Conservation (phyloP, 2,113 vertebrate genomes). For the Coturnix japonica region DNA sequence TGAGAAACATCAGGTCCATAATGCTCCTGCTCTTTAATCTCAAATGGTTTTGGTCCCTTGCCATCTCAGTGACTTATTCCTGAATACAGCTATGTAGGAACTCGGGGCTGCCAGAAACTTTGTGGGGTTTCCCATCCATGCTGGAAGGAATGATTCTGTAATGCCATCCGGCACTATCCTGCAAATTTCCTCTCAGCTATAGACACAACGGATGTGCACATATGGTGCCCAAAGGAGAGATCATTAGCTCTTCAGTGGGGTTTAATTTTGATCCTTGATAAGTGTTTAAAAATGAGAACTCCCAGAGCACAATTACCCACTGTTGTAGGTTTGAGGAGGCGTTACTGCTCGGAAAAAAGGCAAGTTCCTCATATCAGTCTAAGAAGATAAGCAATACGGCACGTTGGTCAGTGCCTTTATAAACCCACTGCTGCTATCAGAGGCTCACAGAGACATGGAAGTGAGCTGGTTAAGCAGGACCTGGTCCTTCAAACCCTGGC, state of each 20-base stretch:
- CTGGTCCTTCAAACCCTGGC: background rate
- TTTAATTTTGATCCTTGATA: constrained; percentile 59
- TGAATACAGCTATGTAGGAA: background rate
- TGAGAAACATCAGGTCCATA: background rate
- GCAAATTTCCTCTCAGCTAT: constrained; percentile 33
- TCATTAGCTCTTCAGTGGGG: constrained; percentile 41
- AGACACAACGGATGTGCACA: constrained; percentile 52
- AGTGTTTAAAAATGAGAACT: constrained; percentile 46
- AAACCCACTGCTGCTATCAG: background rate
- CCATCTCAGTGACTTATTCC: constrained; percentile 31
- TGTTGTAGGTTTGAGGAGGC: constrained; percentile 36
- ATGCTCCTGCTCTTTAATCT: constrained; percentile 31
- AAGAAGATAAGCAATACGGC: background rate
- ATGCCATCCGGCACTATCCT: background rate
- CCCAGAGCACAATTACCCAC: constrained; percentile 12
- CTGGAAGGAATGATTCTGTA: constrained; percentile 27
- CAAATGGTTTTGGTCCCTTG: background rate
- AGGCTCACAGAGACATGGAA: background rate
- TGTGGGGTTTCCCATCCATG: fast-evolving
- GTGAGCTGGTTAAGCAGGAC: background rate
- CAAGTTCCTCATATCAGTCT: background rate
- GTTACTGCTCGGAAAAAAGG: background rate
- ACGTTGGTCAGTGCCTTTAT: background rate
- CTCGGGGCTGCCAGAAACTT: constrained; percentile 15
- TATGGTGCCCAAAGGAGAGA: constrained; percentile 48